These are phyloP conservation scores for Lymantria monacha DNA, from an alignment of 2,888 invertebrate genomes.

Conservation along the genomic window DNA sequence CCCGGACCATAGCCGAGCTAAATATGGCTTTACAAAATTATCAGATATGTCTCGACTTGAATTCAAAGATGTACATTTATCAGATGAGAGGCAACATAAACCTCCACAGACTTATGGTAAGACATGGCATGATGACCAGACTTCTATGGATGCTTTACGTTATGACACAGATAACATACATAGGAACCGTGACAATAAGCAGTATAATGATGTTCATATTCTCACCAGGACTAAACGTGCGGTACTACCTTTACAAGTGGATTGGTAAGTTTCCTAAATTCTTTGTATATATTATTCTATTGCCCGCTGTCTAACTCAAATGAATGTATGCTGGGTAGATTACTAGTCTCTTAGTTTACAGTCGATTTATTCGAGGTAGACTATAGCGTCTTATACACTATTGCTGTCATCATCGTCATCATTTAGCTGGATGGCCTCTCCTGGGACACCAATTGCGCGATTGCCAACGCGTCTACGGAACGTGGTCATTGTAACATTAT, in stretches of 20 bases:
- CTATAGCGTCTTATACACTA: no score
- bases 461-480: no score
- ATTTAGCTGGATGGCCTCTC: no score
- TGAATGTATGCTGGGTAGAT: no score
- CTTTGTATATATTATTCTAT: background rate
- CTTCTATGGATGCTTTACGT: conserved; percentile 2
- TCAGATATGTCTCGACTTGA: conserved; percentile 85
- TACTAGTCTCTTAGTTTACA: no score
- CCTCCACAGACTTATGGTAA: conserved; percentile 45
- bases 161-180: conserved; percentile 11
- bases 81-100: conserved; percentile 57
- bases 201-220: conserved; percentile 43
- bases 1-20: conserved; percentile 64
- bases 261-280: conserved; percentile 73
- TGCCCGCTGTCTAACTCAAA: no score
- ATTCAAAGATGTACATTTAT: conserved; percentile 75
- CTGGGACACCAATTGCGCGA: no score
- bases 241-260: conserved; percentile 72
- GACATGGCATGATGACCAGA: conserved; percentile 37
- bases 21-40: conserved; percentile 83
- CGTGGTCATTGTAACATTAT: no score
- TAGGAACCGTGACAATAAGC: conserved; percentile 12
- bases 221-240: conserved; percentile 55
- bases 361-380: no score
- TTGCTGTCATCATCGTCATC: no score